phyloP scores from a whole-genome alignment of 1,140 invertebrate genomes.

The Linepithema humile region DNA sequence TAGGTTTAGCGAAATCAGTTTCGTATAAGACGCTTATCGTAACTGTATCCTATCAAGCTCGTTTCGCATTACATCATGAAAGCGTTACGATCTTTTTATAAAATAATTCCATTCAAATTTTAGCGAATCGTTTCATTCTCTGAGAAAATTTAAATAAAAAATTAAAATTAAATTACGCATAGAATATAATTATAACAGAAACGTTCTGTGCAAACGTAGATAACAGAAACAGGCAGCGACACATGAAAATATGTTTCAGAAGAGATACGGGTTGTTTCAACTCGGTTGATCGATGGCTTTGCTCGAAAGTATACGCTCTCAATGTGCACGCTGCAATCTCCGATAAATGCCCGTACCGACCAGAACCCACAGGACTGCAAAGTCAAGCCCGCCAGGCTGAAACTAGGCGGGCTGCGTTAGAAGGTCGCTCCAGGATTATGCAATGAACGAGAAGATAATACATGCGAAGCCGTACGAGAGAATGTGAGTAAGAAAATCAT shows the following conservation, averaged over 20 bases:
- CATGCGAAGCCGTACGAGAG: not conserved
- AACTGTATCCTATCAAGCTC: not conserved
- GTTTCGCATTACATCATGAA: not conserved
- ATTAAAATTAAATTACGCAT: no score
- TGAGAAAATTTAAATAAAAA: no score
- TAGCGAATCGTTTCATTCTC: no score
- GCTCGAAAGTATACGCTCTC: slow-evolving; percentile 4
- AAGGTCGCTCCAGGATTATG: slow-evolving; percentile 44
- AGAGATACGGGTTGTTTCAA: not conserved
- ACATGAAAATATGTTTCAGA: slow-evolving; percentile 12
- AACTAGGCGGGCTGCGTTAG: not conserved
- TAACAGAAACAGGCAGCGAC: not conserved
- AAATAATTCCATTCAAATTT: not conserved
- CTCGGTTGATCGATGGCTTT: slow-evolving; percentile 30
- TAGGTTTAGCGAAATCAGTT: not conserved
- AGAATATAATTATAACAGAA: no score
- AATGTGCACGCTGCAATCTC: slow-evolving; percentile 46
- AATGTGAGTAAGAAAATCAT: not conserved
- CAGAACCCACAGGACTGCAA: not conserved
- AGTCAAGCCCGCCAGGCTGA: not conserved
- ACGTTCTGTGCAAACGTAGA: not conserved
- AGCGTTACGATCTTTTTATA: not conserved
- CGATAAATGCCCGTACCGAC: slow-evolving; percentile 52
- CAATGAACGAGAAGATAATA: slow-evolving; percentile 70
- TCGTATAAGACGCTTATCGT: not conserved